Evolutionary conservation across 2,888 invertebrate species (phyloP), one percentile per base, ranked within the genome.

Genomic region (Dynastes grantii): DNA sequence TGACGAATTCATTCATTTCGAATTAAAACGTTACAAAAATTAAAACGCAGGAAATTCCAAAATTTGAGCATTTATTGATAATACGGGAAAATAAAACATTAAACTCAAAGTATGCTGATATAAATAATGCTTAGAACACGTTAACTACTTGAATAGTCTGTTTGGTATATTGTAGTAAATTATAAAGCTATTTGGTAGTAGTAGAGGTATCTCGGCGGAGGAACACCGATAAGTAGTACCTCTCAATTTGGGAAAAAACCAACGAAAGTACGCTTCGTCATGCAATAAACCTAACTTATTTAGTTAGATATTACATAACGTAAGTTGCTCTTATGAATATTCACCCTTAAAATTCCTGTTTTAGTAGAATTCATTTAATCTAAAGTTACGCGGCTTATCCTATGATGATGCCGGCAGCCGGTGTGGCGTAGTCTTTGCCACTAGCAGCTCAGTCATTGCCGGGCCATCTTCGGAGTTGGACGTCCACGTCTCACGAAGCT

Each of bases 391-490:
- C 55, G 22, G 8, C 8, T 3, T 22, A 22, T 55, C 5, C n/a
- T 9, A 73, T 37, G 55, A 22, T 51, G 55, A 55, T 9, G 55
- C 53, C 71, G 71, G 65, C 40, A 37, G 2, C 16, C n/a, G 68
- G 49, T 51, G 51, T 75, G 73, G 73, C 61, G 73, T 61, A 40
- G 73, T 40, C 13, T 68, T 40, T 51, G 29, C 27, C 13, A 49
- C 37, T 22, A 2, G 55, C 27, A 16, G 9, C 6, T 83, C 81
- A 88, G 87, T 87, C 84, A 85, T 84, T 84, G 84, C 84, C 85
- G 84, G 85, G 85, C 86, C 85, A 85, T 84, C 84, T 82, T 81
- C 84, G 85, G 82, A 83, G 81, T 79, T 83, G 84, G 87, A 86
- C 87, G 85, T 86, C 83, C 81, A 83, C 84, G 86, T 85, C 85